A percentile compares a stretch with the other conserved stretches of the same genome.
phyloP scores from a whole-genome alignment of 2,113 vertebrate species.

The Cisticola juncidis region DNA sequence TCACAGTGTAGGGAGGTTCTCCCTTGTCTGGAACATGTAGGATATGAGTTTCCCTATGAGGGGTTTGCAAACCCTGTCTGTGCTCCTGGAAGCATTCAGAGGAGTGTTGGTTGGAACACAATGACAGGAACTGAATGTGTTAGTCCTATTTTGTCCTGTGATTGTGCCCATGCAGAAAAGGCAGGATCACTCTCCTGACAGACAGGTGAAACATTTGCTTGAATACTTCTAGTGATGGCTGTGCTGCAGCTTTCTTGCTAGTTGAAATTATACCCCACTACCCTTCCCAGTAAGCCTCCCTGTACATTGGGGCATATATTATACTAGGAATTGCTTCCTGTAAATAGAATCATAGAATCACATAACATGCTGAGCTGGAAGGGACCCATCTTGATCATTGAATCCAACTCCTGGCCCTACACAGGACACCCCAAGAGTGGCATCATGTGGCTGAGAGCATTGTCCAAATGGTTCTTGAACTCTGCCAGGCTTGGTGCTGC shows the following conservation, averaged over 20 bases:
- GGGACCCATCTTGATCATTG: fast-evolving
- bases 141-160: background rate
- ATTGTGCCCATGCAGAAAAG: background rate
- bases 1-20: background rate
- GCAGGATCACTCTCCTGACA: fast-evolving
- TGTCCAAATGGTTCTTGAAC: background rate
- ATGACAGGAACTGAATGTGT: fast-evolving
- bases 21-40: background rate
- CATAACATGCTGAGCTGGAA: background rate
- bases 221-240: background rate
- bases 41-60: background rate
- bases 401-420: background rate
- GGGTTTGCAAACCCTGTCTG: background rate
- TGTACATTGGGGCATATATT: background rate
- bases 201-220: background rate
- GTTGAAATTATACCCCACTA: background rate
- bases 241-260: background rate
- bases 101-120: background rate
- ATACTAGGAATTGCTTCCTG: background rate
- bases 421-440: background rate
- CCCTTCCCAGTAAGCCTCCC: background rate
- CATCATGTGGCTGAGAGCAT: background rate
- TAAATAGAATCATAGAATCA: background rate
- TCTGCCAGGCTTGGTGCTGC: background rate
- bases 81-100: background rate